Percentiles rank a stretch among this genome's conserved stretches.
phyloP scores from a whole-genome alignment of 2,888 invertebrate genomes.

The Aleiodes alternator region DNA sequence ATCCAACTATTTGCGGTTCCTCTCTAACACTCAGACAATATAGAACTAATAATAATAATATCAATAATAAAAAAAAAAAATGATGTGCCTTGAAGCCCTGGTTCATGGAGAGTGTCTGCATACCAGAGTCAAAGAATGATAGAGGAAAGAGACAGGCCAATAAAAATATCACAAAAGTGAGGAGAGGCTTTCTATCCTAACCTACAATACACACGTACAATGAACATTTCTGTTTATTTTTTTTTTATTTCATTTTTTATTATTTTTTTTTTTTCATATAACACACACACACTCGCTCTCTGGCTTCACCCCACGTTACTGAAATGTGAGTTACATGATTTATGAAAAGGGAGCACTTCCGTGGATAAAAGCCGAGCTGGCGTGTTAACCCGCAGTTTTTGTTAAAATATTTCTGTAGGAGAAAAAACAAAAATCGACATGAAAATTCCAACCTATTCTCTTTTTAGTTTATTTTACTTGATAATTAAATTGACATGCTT shows the following conservation, averaged over 20 bases:
- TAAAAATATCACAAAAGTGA: constrained; percentile 29
- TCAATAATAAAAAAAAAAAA: neutral
- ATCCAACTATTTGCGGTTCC: constrained; percentile 4
- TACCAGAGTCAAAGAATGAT: neutral
- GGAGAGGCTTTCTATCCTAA: constrained; percentile 29
- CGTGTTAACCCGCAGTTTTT: constrained; percentile 33
- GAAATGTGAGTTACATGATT: constrained; percentile 34
- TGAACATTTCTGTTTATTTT: neutral
- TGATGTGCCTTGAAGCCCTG: neutral
- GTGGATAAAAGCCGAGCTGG: constrained; percentile 36
- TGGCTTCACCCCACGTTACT: constrained; percentile 24
- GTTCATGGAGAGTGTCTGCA: neutral
- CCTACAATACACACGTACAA: constrained; percentile 23
- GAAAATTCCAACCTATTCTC: neutral
- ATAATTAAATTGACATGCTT: constrained; percentile 18
- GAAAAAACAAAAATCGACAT: constrained; percentile 7
- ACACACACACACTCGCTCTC: neutral
- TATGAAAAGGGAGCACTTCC: constrained; percentile 36
- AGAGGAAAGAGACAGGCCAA: constrained; percentile 23
- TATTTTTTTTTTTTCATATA: neutral
- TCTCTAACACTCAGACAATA: constrained; percentile 8
- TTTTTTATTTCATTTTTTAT: neutral
- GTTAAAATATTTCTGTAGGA: constrained; percentile 16
- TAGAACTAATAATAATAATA: constrained; percentile 26
- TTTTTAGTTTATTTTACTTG: neutral